phyloP scores from a whole-genome alignment of 2,797 vertebrate genomes.

The Sus cebifrons region DNA sequence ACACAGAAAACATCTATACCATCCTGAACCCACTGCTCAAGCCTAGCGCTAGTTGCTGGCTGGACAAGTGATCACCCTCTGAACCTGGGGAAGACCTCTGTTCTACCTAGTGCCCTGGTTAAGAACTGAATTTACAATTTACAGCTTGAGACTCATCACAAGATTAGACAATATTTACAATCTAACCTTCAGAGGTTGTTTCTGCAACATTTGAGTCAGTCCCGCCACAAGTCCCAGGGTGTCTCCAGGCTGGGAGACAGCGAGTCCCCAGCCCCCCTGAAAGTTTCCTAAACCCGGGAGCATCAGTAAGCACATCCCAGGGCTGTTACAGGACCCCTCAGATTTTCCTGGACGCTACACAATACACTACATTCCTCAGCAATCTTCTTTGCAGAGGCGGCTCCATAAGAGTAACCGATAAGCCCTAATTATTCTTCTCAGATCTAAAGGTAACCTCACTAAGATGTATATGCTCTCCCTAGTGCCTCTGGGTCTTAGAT shows the following conservation, averaged over 20 bases:
- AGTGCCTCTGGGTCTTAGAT: neutral
- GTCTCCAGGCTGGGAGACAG: rapidly evolving
- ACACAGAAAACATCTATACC: neutral
- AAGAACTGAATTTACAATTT: neutral
- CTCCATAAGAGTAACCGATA: rapidly evolving
- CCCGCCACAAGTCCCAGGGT: neutral
- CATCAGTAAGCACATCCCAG: neutral
- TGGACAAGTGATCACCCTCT: neutral
- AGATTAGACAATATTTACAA: neutral
- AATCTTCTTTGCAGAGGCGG: neutral
- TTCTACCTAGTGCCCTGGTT: neutral
- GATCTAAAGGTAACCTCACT: neutral
- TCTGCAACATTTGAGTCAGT: neutral
- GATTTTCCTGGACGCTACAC: too few relatives aligned
- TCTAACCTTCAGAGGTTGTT: too few relatives aligned
- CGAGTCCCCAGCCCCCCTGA: rapidly evolving
- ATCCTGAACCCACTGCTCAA: too few relatives aligned
- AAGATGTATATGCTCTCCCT: rapidly evolving
- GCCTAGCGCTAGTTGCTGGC: neutral
- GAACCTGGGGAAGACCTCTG: neutral
- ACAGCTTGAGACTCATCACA: neutral
- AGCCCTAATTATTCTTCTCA: neutral
- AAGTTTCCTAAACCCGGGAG: neutral
- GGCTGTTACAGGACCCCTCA: neutral
- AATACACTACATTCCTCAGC: neutral